These are phyloP conservation scores for Galago senegalensis DNA, from an alignment of 2,797 vertebrate species.

Conservation along the genomic window DNA sequence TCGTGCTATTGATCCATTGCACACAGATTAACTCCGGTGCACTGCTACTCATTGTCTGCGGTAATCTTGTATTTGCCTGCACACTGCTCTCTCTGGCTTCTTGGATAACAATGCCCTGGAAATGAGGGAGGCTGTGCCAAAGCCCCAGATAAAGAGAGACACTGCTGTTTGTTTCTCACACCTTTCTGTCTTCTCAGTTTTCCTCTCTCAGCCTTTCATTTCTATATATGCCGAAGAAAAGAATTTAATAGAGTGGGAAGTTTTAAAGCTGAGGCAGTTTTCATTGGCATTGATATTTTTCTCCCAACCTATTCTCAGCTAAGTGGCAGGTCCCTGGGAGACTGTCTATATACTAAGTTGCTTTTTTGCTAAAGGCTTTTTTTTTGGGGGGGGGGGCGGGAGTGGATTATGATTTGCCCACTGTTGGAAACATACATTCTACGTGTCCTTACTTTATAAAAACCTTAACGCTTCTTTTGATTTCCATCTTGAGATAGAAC, in stretches of 20 bases:
- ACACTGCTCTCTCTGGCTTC: background rate
- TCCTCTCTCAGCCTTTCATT: background rate
- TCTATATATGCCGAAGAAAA: slow-evolving; percentile 53
- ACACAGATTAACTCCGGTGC: slow-evolving; percentile 64
- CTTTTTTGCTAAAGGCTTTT: slow-evolving; percentile 70
- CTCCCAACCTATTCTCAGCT: slow-evolving; percentile 50
- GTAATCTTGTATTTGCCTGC: slow-evolving; percentile 71
- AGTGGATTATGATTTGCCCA: slow-evolving; percentile 67
- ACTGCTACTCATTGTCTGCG: slow-evolving; percentile 24
- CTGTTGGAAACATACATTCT: slow-evolving; percentile 65
- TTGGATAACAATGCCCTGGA: slow-evolving; percentile 28
- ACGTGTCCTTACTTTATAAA: slow-evolving; percentile 47
- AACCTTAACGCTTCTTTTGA: background rate
- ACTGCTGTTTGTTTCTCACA: background rate
- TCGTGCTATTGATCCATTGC: slow-evolving; percentile 65
- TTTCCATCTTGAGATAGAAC: background rate
- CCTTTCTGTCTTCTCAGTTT: slow-evolving; percentile 48
- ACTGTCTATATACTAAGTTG: slow-evolving; percentile 79
- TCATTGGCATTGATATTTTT: background rate
- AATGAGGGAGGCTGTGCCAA: slow-evolving; percentile 25
- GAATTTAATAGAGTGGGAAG: background rate
- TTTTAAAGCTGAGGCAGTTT: background rate
- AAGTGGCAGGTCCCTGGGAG: slow-evolving; percentile 64
- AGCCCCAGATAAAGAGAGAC: background rate
- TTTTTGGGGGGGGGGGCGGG: background rate